Evolutionary conservation across 2,797 vertebrate species (phyloP).

Genomic region (Cirrhinus mrigala): DNA sequence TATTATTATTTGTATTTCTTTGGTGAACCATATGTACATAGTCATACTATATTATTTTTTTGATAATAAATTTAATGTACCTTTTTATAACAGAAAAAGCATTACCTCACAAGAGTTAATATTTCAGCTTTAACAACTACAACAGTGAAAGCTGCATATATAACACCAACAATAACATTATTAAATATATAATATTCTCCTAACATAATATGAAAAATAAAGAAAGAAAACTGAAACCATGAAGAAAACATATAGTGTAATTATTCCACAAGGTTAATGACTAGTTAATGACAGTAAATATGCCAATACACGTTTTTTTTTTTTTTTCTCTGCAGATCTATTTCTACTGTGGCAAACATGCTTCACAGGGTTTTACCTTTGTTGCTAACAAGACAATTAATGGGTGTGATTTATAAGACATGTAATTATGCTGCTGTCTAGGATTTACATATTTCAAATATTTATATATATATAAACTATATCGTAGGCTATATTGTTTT

Average conservation of each 20-base stretch:
- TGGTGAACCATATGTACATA: background rate
- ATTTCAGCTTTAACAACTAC: background rate
- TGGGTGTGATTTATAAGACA: slow-evolving; percentile 65
- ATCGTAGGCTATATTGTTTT: slow-evolving; percentile 45
- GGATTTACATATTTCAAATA: slow-evolving; percentile 46
- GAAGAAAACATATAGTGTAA: background rate
- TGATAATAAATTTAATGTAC: background rate
- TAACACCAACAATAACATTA: background rate
- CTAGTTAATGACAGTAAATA: background rate
- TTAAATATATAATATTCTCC: background rate
- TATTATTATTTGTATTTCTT: no score
- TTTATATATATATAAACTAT: slow-evolving; percentile 1
- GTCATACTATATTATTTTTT: no score
- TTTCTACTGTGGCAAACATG: slow-evolving; percentile 42
- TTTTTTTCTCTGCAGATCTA: background rate
- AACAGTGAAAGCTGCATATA: background rate
- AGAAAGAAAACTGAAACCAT: background rate
- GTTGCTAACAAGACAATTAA: slow-evolving; percentile 70
- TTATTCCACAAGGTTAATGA: background rate
- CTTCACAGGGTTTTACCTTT: slow-evolving; percentile 12
- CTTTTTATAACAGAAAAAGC: background rate
- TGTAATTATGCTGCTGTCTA: slow-evolving; percentile 70
- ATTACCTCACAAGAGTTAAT: background rate
- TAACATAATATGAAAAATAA: background rate
- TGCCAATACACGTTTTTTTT: no score